Percentiles rank a stretch among this genome's conserved stretches.
Conservation (phyloP, 2,888 invertebrate species). For the Brachyptera putata region DNA sequence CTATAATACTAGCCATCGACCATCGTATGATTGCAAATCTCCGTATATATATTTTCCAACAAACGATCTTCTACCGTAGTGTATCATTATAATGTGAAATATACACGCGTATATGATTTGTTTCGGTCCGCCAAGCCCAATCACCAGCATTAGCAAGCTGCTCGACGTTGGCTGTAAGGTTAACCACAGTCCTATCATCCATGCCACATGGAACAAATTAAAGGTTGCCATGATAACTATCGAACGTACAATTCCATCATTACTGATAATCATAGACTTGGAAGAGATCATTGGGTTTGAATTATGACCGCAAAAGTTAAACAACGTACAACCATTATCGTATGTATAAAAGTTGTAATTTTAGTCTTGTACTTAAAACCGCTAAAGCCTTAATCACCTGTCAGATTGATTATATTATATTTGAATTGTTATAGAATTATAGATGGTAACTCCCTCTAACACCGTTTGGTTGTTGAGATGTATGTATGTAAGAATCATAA, state of each 20-base stretch:
- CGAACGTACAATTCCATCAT: conserved; percentile 31
- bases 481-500: no score
- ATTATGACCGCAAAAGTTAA: conserved; percentile 22
- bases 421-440: conserved; percentile 8
- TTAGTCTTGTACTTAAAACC: conserved; percentile 18
- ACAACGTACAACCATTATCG: conserved; percentile 24
- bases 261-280: conserved; percentile 29
- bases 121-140: conserved; percentile 20
- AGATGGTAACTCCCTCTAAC: background rate
- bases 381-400: conserved; percentile 21
- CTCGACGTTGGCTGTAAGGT: conserved; percentile 19
- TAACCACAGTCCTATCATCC: conserved; percentile 20
- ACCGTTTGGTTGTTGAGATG: background rate
- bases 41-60: conserved; percentile 23
- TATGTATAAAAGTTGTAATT: conserved; percentile 18
- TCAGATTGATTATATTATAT: conserved; percentile 24
- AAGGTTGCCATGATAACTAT: conserved; percentile 27
- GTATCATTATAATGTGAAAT: conserved; percentile 21
- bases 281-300: conserved; percentile 9
- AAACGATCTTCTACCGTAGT: conserved; percentile 21
- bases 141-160: conserved; percentile 23
- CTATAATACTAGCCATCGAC: no score
- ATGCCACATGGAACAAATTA: conserved; percentile 26
- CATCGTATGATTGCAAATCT: conserved; percentile 18
- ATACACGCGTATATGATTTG: conserved; percentile 25